Percentiles rank a stretch among this genome's conserved stretches.
Evolutionary conservation across 2,113 vertebrate species (phyloP).

Genomic region (Laticauda colubrina): DNA sequence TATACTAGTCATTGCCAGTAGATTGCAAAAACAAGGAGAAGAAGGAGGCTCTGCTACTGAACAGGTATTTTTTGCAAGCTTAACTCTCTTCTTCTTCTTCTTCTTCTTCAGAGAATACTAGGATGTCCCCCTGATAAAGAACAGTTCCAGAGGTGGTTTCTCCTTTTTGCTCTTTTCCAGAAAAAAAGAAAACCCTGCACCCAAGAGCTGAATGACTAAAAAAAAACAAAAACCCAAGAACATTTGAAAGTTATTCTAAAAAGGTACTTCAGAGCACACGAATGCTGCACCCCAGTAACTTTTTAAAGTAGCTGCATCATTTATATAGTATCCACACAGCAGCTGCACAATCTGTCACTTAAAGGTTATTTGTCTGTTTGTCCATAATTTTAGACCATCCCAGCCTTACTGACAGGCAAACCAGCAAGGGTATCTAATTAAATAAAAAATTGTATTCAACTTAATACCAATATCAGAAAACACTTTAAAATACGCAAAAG

Average conservation of each 20-base stretch:
- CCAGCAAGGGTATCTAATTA: neutral
- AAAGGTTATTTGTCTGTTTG: neutral
- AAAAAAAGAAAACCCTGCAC: neutral
- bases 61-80: neutral
- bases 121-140: neutral
- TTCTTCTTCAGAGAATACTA: neutral
- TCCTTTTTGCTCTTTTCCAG: neutral
- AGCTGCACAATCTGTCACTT: neutral
- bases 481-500: neutral
- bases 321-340: neutral
- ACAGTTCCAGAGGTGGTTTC: neutral
- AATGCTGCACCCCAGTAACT: neutral
- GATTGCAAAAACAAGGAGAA: neutral
- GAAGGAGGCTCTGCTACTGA: neutral
- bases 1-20: neutral
- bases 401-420: neutral
- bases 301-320: neutral
- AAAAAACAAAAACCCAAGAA: neutral
- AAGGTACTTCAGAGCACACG: neutral
- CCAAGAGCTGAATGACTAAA: neutral
- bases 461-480: neutral
- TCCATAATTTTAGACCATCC: neutral
- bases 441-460: neutral
- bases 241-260: neutral
- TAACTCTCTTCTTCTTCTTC: neutral